Base-by-base conservation (phyloP, 1,140 invertebrate species). In the Drosophila ogumai region DNA sequence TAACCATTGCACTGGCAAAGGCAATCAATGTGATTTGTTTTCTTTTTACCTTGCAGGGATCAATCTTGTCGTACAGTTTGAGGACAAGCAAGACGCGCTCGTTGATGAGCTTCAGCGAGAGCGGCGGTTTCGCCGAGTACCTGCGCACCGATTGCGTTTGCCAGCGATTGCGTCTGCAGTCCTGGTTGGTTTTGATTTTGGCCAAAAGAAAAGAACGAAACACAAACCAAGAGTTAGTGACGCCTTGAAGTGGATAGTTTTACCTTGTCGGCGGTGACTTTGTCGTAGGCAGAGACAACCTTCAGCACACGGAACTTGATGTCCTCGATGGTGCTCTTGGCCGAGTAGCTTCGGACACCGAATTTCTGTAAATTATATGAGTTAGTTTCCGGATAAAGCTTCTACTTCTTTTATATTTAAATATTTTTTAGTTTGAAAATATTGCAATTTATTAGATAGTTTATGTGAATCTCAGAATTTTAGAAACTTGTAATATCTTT, bases 61-160 rank as follows among this genome's bases (percentile, higher is more conserved):
- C 95, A 94, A 99, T 94, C 96, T 99, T 99, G 94, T 99, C 98
- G 94, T 97, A 99, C 78, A 99, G 95, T 94, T 97, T 98, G 71
- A 99, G 95, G 71, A 99, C 97, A 93, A 99, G 95, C 82, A 99
- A 93, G 63, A 99, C 97, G 92, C 98, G 95, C 92, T 98, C 96
- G 91, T 94, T 93, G 93, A 99, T 97, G 88, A 96, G 94, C 81
- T 97, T 95, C 91, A 98, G 93, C 67, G 96, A 95, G 85, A 98
- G 94, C 79, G 97, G 96, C 76, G 95, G 94, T 81, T 91, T 90
- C 73, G 93, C 93, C 93, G 96, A 95, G 95, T 96, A 97, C 92
- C 94, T 94, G 93, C 92, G 91, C 76, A 91, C 80, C 59, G 63
- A 79, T 90, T 91, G 87, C 81, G 71, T 87, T 91, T 92, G 92